phyloP scores from a whole-genome alignment of 1,140 invertebrate species.

The Eumaeus atala region DNA sequence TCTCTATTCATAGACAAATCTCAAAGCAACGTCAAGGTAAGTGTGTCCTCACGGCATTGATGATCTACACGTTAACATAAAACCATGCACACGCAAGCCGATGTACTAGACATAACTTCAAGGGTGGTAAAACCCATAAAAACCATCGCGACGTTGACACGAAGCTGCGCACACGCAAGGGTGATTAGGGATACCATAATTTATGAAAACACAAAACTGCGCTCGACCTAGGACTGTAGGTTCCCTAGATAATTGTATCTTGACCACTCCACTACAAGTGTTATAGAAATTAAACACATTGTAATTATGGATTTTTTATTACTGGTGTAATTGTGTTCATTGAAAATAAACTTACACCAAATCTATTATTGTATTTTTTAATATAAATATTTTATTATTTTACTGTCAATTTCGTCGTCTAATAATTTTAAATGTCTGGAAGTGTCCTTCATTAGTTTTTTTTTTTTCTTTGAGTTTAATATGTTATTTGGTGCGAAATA shows the following conservation, averaged over 20 bases:
- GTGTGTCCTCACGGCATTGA: slow-evolving; percentile 8
- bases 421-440: too few species aligned
- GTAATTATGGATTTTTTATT: too few species aligned
- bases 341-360: too few species aligned
- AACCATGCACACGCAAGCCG: slow-evolving; percentile 51
- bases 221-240: not conserved
- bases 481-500: too few species aligned
- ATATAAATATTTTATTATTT: too few species aligned
- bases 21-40: slow-evolving; percentile 8
- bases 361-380: too few species aligned
- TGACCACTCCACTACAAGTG: not conserved
- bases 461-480: too few species aligned
- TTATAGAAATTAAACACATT: too few species aligned
- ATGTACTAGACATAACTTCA: slow-evolving; percentile 56
- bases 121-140: slow-evolving; percentile 51
- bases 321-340: too few species aligned
- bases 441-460: too few species aligned
- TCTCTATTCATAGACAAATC: too few species aligned
- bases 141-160: slow-evolving; percentile 58
- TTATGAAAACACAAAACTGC: not conserved
- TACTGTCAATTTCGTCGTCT: too few species aligned
- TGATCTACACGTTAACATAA: slow-evolving; percentile 20
- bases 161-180: slow-evolving; percentile 61
- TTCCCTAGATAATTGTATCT: not conserved
- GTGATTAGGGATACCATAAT: slow-evolving; percentile 29